A percentile compares a stretch with the other conserved stretches of the same genome.
Conservation (phyloP, 1,140 invertebrate genomes). For the Drosophila quadrilineata region DNA sequence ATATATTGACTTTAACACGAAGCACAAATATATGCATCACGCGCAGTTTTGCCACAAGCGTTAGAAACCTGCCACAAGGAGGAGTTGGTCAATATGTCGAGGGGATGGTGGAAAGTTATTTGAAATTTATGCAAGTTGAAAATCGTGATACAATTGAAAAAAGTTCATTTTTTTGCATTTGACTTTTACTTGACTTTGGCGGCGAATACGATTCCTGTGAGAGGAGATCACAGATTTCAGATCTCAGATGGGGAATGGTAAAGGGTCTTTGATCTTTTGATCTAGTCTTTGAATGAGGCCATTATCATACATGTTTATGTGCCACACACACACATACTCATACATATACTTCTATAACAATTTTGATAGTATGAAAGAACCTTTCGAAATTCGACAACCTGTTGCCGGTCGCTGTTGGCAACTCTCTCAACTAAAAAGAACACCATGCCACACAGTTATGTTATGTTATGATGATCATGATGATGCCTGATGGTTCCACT, state of each 20-base stretch:
- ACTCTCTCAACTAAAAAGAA: conserved; percentile 31
- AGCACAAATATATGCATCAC: conserved; percentile 55
- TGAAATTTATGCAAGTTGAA: conserved; percentile 73
- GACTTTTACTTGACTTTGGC: conserved; percentile 38
- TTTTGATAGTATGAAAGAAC: conserved; percentile 17
- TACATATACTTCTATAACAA: too few species aligned
- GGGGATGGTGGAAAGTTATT: conserved; percentile 7
- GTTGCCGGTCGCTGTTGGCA: conserved; percentile 16
- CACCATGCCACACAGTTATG: conserved; percentile 34
- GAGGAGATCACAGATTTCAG: background rate
- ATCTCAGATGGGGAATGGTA: background rate
- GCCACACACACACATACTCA: conserved; percentile 3
- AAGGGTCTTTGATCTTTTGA: conserved; percentile 27
- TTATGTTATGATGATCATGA: too few species aligned
- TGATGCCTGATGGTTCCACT: conserved; percentile 40
- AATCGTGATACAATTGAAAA: conserved; percentile 72
- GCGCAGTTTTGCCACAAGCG: conserved; percentile 44
- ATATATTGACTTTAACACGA: too few species aligned
- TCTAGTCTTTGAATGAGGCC: conserved; percentile 14
- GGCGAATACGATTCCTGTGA: background rate
- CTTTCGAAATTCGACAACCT: conserved; percentile 49
- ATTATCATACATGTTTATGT: conserved; percentile 28
- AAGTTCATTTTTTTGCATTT: conserved; percentile 65
- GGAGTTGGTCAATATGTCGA: conserved; percentile 14
- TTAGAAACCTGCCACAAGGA: conserved; percentile 24